These are phyloP conservation scores for Cryptomyrus ogoouensis DNA, from an alignment of 2,113 vertebrate species.

Conservation along the genomic window DNA sequence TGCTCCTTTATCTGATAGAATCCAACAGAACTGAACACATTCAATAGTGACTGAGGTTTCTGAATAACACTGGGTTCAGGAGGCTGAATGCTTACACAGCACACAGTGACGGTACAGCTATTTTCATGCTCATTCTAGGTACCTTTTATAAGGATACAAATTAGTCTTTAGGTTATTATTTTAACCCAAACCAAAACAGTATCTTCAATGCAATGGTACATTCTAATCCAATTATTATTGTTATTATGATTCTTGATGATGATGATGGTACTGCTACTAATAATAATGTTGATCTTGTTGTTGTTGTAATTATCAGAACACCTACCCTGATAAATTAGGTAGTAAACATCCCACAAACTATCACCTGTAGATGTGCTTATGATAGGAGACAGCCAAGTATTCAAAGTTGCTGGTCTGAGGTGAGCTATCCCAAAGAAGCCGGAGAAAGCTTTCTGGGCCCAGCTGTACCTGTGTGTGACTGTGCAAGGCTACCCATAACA, in stretches of 20 bases:
- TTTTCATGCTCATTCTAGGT: neutral
- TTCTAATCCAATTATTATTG: neutral
- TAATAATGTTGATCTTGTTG: neutral
- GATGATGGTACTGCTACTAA: neutral
- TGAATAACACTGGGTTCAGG: constrained; percentile 14
- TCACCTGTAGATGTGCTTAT: neutral
- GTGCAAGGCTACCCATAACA: neutral
- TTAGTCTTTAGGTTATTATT: neutral
- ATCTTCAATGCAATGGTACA: neutral
- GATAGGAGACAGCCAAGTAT: neutral
- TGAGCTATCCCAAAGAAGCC: neutral
- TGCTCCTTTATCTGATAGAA: neutral
- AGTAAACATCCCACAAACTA: neutral
- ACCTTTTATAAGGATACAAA: neutral
- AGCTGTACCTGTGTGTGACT: neutral
- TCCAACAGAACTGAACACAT: constrained; percentile 44
- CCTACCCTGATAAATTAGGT: neutral
- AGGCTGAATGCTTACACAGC: neutral
- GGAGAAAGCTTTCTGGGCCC: neutral
- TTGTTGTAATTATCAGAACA: neutral
- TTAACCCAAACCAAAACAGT: neutral
- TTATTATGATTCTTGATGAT: neutral
- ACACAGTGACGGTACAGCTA: neutral
- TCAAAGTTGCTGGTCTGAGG: neutral
- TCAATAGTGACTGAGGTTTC: constrained; percentile 32